phyloP scores from a whole-genome alignment of 2,113 vertebrate species.

The Daphoenositta chrysoptera region DNA sequence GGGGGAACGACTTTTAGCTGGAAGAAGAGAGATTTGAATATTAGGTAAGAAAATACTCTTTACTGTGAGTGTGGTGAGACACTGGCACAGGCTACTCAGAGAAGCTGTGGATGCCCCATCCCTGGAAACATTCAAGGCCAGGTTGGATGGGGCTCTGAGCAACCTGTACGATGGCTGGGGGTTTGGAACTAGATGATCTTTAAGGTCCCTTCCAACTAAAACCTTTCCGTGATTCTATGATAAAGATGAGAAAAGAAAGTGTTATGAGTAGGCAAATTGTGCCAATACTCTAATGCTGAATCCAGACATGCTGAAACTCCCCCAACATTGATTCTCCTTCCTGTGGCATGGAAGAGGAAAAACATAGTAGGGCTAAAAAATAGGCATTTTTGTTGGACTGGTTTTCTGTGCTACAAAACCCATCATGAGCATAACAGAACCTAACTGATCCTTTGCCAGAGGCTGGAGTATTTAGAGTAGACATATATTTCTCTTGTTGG shows the following conservation, averaged over 20 bases:
- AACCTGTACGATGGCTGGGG: background rate
- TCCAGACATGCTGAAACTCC: background rate
- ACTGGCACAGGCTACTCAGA: background rate
- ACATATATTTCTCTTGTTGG: background rate
- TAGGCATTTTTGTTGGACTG: background rate
- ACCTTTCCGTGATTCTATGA: background rate
- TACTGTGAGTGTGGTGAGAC: background rate
- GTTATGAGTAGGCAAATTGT: background rate
- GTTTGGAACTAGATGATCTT: background rate
- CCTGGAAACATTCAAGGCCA: background rate
- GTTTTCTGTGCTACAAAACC: background rate
- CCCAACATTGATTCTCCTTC: rapidly evolving
- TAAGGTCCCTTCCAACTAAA: background rate
- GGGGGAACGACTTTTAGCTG: background rate
- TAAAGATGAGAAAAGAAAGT: background rate
- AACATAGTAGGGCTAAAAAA: background rate
- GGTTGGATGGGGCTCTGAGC: background rate
- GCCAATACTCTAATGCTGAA: background rate
- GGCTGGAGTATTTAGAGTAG: background rate
- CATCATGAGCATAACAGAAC: background rate
- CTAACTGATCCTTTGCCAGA: background rate
- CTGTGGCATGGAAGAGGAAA: background rate
- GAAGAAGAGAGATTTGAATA: background rate
- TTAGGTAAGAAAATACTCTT: background rate
- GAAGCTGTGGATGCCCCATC: background rate